Evolutionary conservation across 2,888 invertebrate species (phyloP), one percentile per base, ranked within the genome.

Genomic region (Tetragnatha montana): DNA sequence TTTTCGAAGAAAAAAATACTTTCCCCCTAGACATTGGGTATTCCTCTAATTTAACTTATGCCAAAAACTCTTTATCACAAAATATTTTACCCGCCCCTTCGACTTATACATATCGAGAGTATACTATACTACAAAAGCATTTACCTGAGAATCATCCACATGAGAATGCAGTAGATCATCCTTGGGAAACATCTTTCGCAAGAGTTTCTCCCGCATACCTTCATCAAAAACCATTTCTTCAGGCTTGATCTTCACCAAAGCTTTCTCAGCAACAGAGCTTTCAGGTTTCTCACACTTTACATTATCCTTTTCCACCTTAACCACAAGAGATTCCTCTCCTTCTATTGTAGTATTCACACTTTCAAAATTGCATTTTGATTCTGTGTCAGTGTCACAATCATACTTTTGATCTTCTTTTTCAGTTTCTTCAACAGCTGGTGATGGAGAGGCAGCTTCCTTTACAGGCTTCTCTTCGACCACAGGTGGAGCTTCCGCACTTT

Each of bases 341-440:
- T 87, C 83, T 35, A 68, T 47, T 17, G 60, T 17, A 60, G 8
- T 17, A 49, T 68, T 60, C 3, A 74, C 51, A 0, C 35, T 17
- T 73, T 86, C 80, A 76, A 60, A 71, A 68, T 86, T 81, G 69
- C 74, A 75, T 76, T 90, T 91, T n/a, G 88, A 73, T 85, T 91
- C 91, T 35, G 91, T 87, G 69, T 91, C 89, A 7, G 86, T 91
- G 81, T 91, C 87, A 69, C 82, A 81, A 73, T 91, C 91, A 82
- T 89, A 75, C 50, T 89, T 91, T 69, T 73, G 74, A n/a, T 91
- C 91, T 12, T 81, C 84, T 60, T 91, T 88, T 51, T 89, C 91
- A 21, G 60, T 49, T 10, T 87, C 81, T 14, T 83, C 83, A 14
- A 51, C 7, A 35, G 22, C 21, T 21, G 79, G 17, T 2, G n/a